phyloP scores from a whole-genome alignment of 2,797 vertebrate genomes.

The Gallinago nigripennis region DNA sequence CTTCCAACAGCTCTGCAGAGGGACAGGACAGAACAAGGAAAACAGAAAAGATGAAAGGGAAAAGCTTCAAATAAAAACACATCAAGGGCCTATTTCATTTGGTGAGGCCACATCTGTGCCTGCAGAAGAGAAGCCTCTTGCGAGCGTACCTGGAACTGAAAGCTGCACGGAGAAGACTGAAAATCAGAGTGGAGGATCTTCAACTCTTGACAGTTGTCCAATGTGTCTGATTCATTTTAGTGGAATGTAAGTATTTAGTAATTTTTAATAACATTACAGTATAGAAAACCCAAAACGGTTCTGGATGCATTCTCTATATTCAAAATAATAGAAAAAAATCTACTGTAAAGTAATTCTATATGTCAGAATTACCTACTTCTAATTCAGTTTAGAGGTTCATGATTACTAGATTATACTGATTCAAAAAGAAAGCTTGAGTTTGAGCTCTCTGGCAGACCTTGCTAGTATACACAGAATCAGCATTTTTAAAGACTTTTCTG shows the following conservation, averaged over 20 bases:
- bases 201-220: slow-evolving; percentile 81
- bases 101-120: not conserved
- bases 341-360: not conserved
- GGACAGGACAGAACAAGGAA: not conserved
- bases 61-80: not conserved
- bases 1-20: not conserved
- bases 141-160: accelerated
- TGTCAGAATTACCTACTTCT: not conserved
- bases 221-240: slow-evolving; percentile 85
- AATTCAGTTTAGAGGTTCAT: not conserved
- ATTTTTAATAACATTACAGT: not conserved
- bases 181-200: not conserved
- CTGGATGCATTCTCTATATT: not conserved
- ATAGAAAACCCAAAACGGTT: not conserved
- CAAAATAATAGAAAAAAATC: not conserved
- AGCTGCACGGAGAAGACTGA: not conserved
- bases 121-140: accelerated
- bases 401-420: not conserved
- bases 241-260: slow-evolving; percentile 76
- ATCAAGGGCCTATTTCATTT: not conserved
- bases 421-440: not conserved
- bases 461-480: not conserved
- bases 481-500: not conserved
- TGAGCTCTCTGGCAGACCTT: not conserved
- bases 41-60: accelerated